Percentiles rank a stretch among this genome's conserved stretches.
Conservation (phyloP, 2,888 invertebrate species). For the Napeogenes inachia region DNA sequence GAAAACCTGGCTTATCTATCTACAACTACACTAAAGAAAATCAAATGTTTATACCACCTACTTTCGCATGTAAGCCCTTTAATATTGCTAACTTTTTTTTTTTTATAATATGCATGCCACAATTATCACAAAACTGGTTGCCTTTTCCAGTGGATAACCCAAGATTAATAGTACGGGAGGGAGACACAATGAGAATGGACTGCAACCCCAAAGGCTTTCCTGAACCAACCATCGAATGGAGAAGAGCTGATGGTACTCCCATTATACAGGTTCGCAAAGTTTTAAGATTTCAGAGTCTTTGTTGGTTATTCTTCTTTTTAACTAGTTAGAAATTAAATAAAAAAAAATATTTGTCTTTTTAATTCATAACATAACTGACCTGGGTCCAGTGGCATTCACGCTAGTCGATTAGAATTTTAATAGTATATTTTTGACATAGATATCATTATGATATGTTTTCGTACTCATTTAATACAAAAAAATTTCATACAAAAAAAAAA, state of each 20-base stretch:
- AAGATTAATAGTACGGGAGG: conserved; percentile 86
- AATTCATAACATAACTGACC: too few relatives aligned
- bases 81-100: background rate
- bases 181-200: conserved; percentile 87
- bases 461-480: background rate
- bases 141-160: conserved; percentile 63
- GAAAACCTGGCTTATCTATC: conserved; percentile 88
- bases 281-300: background rate
- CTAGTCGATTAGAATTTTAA: too few relatives aligned
- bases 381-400: too few relatives aligned
- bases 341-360: too few relatives aligned
- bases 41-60: conserved; percentile 89
- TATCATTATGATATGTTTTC: too few relatives aligned
- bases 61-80: conserved; percentile 78
- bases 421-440: too few relatives aligned
- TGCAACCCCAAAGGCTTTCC: conserved; percentile 90
- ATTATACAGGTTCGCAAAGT: conserved; percentile 55
- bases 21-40: conserved; percentile 83
- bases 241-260: conserved; percentile 78
- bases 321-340: too few relatives aligned
- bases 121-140: background rate
- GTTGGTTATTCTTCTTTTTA: too few relatives aligned
- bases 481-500: too few relatives aligned
- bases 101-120: background rate
- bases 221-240: conserved; percentile 87